phyloP scores from a whole-genome alignment of 2,113 vertebrate species.

The Brachypteracias leptosomus region DNA sequence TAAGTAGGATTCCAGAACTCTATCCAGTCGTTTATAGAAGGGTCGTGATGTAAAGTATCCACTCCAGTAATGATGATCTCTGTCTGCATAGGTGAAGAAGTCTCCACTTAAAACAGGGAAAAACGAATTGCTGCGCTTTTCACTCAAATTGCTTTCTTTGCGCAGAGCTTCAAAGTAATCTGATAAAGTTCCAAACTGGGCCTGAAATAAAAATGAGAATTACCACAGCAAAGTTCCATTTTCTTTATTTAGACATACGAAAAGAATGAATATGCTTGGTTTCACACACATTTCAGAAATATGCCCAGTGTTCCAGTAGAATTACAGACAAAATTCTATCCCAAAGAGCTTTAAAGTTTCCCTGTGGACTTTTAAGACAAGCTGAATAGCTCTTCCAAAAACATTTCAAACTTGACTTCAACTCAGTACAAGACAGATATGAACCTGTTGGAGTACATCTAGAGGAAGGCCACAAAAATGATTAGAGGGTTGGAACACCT shows the following conservation, averaged over 20 bases:
- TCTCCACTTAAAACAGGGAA: conserved; percentile 88
- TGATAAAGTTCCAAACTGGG: conserved; percentile 89
- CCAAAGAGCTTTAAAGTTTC: not conserved
- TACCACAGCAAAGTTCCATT: not conserved
- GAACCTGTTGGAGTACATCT: not conserved
- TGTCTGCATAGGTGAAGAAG: conserved; percentile 95
- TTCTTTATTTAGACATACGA: not conserved
- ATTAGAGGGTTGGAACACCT: not conserved
- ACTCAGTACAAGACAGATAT: not conserved
- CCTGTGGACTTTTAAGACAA: not conserved
- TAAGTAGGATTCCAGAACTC: conserved; percentile 84
- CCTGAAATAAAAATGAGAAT: conserved; percentile 73
- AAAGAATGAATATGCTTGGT: not conserved
- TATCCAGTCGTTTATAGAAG: conserved; percentile 89
- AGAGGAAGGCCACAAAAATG: not conserved
- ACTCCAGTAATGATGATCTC: conserved; percentile 95
- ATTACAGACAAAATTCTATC: not conserved
- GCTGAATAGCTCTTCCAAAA: not conserved
- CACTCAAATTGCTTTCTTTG: conserved; percentile 58
- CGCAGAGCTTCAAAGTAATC: conserved; percentile 88
- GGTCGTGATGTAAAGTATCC: conserved; percentile 94
- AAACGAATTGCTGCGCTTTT: conserved; percentile 35
- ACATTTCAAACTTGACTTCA: not conserved
- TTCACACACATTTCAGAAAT: not conserved
- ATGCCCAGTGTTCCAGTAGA: not conserved